Base-by-base conservation (phyloP, 2,113 vertebrate genomes). In the Isurus oxyrinchus region DNA sequence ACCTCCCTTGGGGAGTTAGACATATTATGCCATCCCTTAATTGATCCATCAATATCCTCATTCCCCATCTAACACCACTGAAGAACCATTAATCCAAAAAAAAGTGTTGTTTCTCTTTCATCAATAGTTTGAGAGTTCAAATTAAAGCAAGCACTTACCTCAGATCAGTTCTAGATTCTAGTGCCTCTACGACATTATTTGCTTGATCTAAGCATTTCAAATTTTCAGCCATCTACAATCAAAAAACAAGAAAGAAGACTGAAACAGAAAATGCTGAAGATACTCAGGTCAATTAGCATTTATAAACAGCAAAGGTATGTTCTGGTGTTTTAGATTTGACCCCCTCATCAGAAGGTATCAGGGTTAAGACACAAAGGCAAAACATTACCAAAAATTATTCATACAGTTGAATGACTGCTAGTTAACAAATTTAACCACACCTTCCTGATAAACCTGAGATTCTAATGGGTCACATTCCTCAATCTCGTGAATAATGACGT, bases 201-300 rank as follows among this genome's bases (percentile, higher is more conserved):
- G 96, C 95, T 84, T 98, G 97, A 96, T 97, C 96, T 14, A 98
- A 97, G 93, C 97, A 96, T 79, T 97, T 98, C 96, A 98, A 97
- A 96, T 97, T 97, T 96, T 10, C 96, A 96, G 98, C 97, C 97
- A 98, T 96, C 98, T 98, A 97, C 53, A 98, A 98, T 97, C 0
- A 97, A 96, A 69, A 96, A 63, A 96, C 63, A 76, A 40, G 25
- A 27, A 44, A 69, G 14, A 91, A 88, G 13, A 55, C 27, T 5
- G n/a, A 49, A 84, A 21, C 16, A 84, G 40, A n/a, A 93, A 90
- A 94, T 10, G 2, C 31, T 40, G 6, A 61, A 63, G 61, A 93
- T n/a, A 23, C 7, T 31, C 27, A 61, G 11, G 35, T 16, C 13
- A n/a, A 35, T 59, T 35, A 13, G 53, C 14, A 35, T 8, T 91